phyloP scores from a whole-genome alignment of 2,113 vertebrate genomes.

The Dasyprocta punctata region DNA sequence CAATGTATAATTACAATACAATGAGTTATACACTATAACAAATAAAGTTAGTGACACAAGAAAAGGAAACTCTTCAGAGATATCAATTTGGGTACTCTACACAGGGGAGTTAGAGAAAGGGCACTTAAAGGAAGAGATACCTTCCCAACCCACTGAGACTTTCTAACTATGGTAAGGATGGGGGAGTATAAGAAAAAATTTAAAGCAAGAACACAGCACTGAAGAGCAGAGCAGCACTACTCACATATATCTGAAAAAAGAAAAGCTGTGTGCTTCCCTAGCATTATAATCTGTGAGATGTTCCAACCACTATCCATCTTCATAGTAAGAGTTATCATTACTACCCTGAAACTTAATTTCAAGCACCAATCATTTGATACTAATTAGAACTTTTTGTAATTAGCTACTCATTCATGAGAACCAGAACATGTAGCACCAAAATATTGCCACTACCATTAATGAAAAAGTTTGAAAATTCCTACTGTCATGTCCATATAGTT shows the following conservation, averaged over 20 bases:
- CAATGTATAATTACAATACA: neutral
- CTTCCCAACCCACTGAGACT: neutral
- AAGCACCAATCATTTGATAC: neutral
- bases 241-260: neutral
- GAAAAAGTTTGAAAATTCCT: neutral
- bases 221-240: neutral
- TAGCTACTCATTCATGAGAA: neutral
- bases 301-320: neutral
- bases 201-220: neutral
- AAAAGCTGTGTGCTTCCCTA: neutral
- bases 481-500: neutral
- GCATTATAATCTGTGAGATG: neutral
- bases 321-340: neutral
- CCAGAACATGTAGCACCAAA: neutral
- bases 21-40: neutral
- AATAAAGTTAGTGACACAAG: neutral
- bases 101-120: neutral
- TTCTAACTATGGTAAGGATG: neutral
- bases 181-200: neutral
- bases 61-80: neutral
- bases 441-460: neutral
- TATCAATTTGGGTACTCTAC: neutral
- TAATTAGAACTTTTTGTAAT: conserved; percentile 30
- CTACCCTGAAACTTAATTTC: neutral
- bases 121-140: neutral